A percentile compares a stretch with the other conserved stretches of the same genome.
Conservation (phyloP, 2,797 vertebrate genomes). For the Crypturellus tataupa region DNA sequence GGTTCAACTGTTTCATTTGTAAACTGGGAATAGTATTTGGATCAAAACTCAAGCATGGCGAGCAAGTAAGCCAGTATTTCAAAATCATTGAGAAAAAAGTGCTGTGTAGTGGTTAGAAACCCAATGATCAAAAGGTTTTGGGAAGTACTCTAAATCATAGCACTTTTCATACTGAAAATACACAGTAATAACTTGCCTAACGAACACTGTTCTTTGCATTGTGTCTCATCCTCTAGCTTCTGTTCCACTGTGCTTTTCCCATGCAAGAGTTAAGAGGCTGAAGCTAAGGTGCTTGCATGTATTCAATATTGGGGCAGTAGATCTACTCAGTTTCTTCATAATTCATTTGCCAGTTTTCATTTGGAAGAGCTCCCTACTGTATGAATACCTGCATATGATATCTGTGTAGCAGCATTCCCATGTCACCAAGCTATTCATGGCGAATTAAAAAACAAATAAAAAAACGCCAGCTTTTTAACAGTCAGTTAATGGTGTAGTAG, state of each 20-base stretch:
- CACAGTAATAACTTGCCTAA: not conserved
- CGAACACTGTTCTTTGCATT: not conserved
- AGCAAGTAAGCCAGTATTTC: not conserved
- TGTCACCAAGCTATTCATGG: not conserved
- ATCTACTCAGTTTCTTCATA: not conserved
- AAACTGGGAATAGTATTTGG: conserved; percentile 10
- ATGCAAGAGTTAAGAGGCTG: not conserved
- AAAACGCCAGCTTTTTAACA: not conserved
- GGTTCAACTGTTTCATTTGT: conserved; percentile 20
- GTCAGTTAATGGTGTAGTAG: not conserved
- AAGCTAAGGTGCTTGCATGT: not conserved
- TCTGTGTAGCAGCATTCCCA: not conserved
- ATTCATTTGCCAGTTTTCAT: not conserved
- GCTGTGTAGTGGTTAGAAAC: not conserved
- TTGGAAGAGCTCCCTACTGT: not conserved
- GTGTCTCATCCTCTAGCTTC: not conserved
- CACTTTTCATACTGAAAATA: not conserved
- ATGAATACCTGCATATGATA: not conserved
- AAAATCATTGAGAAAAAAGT: not conserved
- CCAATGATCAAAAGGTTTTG: not conserved
- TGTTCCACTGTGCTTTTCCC: not conserved
- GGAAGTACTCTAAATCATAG: not conserved
- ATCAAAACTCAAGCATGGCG: not conserved
- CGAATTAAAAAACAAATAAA: not conserved
- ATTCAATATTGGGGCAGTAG: not conserved